phyloP scores from a whole-genome alignment of 2,797 vertebrate genomes.

The Botia kubotai region DNA sequence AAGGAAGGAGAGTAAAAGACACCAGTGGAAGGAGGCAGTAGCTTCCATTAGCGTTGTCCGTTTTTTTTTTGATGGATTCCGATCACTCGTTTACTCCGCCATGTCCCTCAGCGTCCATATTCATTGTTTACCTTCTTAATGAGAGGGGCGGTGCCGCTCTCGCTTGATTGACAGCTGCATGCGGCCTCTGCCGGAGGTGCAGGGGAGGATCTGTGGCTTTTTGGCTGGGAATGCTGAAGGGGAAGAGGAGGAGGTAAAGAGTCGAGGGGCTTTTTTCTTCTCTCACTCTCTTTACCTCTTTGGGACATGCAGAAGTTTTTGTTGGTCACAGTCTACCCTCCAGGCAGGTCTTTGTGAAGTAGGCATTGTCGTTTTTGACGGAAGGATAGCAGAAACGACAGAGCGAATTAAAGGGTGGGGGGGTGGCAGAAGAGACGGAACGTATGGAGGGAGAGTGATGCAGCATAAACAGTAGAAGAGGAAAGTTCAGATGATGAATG shows the following conservation, averaged over 20 bases:
- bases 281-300: conserved; percentile 54
- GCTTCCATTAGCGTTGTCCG: conserved; percentile 64
- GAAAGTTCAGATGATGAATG: background rate
- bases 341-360: conserved; percentile 57
- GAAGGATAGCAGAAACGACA: conserved; percentile 48
- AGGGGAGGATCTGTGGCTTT: conserved; percentile 79
- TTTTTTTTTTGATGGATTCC: conserved; percentile 60
- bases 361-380: conserved; percentile 66
- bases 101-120: conserved; percentile 89
- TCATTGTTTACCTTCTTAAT: conserved; percentile 99
- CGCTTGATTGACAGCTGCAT: conserved; percentile 90
- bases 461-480: conserved; percentile 33
- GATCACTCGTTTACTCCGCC: conserved; percentile 85
- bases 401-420: conserved; percentile 45
- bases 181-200: conserved; percentile 70
- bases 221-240: conserved; percentile 68
- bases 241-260: conserved; percentile 54
- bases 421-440: conserved; percentile 20
- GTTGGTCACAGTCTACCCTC: conserved; percentile 52
- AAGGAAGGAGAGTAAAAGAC: conserved; percentile 16
- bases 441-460: conserved; percentile 46
- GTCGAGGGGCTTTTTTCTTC: conserved; percentile 50
- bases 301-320: conserved; percentile 57
- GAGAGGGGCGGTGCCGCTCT: conserved; percentile 91
- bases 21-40: conserved; percentile 30